Conservation (phyloP, 2,888 invertebrate species). For the Plagiodera versicolora region DNA sequence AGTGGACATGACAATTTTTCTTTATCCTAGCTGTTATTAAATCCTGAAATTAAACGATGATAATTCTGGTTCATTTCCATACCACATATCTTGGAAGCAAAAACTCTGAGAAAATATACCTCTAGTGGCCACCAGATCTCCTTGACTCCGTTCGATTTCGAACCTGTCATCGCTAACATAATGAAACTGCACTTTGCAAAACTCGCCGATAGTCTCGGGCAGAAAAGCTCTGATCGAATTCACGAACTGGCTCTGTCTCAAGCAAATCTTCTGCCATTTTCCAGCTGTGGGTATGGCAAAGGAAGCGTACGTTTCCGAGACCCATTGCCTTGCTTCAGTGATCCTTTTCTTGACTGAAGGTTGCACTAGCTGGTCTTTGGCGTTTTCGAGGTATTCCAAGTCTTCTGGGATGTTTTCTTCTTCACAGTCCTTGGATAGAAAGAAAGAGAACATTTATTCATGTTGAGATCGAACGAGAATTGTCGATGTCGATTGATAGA, state of each 20-base stretch:
- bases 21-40: too few relatives aligned
- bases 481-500: too few relatives aligned
- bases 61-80: too few relatives aligned
- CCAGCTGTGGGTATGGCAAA: conserved; percentile 83
- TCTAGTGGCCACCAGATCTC: conserved; percentile 77
- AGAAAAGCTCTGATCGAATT: conserved; percentile 78
- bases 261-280: conserved; percentile 79
- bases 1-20: too few relatives aligned
- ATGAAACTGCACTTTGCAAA: conserved; percentile 75
- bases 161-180: conserved; percentile 76
- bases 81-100: too few relatives aligned
- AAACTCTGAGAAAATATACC: too few relatives aligned
- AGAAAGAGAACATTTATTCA: too few relatives aligned
- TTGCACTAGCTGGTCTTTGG: conserved; percentile 53
- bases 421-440: conserved; percentile 67
- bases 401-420: conserved; percentile 62
- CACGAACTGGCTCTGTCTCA: conserved; percentile 77
- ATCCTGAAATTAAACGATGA: too few relatives aligned
- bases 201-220: conserved; percentile 71
- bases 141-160: conserved; percentile 72
- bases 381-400: conserved; percentile 54
- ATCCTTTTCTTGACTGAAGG: conserved; percentile 68
- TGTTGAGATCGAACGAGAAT: too few relatives aligned
- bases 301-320: conserved; percentile 83
- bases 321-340: conserved; percentile 80